Conservation (phyloP, 2,113 vertebrate species). For the Martes martes region DNA sequence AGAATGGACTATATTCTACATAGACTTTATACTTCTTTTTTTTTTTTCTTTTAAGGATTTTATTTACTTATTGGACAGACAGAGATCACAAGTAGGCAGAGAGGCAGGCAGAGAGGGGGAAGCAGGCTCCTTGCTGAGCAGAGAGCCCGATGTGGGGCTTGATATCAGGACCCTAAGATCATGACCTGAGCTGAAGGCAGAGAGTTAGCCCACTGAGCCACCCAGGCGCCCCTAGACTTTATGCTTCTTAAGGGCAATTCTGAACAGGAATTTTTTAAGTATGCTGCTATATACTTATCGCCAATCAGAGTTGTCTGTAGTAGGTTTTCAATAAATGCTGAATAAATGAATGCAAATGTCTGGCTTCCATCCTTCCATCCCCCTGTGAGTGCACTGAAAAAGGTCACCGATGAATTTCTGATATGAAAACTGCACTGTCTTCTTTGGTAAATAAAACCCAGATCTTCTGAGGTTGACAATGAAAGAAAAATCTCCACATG, state of each 20-base stretch:
- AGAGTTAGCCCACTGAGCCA: too few relatives aligned
- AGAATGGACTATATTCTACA: neutral
- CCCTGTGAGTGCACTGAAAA: neutral
- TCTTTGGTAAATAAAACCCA: neutral
- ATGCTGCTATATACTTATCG: neutral
- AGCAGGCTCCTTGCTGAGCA: too few relatives aligned
- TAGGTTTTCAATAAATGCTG: neutral
- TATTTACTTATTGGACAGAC: too few relatives aligned
- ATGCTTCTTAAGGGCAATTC: neutral
- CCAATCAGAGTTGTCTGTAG: neutral
- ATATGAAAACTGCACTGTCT: neutral
- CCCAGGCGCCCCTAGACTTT: too few relatives aligned
- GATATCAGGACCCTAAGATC: too few relatives aligned
- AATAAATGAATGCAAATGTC: slow-evolving; percentile 1
- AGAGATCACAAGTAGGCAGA: too few relatives aligned
- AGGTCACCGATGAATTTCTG: neutral
- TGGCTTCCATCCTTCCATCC: neutral
- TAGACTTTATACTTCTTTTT: neutral
- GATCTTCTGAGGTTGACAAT: neutral
- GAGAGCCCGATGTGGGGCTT: too few relatives aligned
- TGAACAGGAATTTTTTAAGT: neutral
- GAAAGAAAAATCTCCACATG: neutral
- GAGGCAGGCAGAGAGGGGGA: too few relatives aligned
- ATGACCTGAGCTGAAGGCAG: too few relatives aligned
- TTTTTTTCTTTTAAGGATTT: too few relatives aligned